A percentile compares a stretch with the other conserved stretches of the same genome.
phyloP scores from a whole-genome alignment of 2,797 vertebrate species.

The Lepidocolaptes lacrymiger region DNA sequence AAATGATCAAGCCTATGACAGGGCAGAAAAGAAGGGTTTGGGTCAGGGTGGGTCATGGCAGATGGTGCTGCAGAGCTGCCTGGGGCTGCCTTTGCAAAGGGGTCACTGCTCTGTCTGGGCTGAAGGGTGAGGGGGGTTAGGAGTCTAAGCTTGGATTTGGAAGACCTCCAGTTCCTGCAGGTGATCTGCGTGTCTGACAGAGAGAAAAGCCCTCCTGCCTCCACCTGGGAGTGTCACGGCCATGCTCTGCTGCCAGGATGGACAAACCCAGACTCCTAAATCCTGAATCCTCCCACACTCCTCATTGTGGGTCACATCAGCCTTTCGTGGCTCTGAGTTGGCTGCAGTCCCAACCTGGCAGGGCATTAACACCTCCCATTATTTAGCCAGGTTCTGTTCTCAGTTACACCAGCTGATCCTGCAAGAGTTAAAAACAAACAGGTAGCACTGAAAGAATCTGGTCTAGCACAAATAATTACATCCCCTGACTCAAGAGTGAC shows the following conservation, averaged over 20 bases:
- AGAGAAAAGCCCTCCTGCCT: background rate
- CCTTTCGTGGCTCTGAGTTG: background rate
- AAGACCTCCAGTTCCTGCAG: background rate
- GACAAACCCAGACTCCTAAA: background rate
- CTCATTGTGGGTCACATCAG: background rate
- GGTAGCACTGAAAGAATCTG: background rate
- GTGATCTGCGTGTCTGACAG: rapidly evolving
- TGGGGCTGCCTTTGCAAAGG: background rate
- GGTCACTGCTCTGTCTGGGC: background rate
- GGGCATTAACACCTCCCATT: background rate
- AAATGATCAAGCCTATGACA: background rate
- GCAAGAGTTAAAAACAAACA: background rate
- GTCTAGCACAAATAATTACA: background rate
- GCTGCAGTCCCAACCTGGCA: background rate
- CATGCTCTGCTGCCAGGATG: background rate
- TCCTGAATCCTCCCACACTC: background rate
- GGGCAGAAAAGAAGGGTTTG: background rate
- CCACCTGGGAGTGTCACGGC: background rate
- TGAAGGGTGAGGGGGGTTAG: background rate
- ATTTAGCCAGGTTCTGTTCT: background rate
- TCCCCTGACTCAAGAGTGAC: background rate
- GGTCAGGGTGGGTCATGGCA: background rate
- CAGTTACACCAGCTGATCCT: background rate
- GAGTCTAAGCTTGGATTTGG: background rate
- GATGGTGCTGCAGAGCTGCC: background rate